phyloP scores from a whole-genome alignment of 1,140 invertebrate genomes.

The Bombus impatiens region DNA sequence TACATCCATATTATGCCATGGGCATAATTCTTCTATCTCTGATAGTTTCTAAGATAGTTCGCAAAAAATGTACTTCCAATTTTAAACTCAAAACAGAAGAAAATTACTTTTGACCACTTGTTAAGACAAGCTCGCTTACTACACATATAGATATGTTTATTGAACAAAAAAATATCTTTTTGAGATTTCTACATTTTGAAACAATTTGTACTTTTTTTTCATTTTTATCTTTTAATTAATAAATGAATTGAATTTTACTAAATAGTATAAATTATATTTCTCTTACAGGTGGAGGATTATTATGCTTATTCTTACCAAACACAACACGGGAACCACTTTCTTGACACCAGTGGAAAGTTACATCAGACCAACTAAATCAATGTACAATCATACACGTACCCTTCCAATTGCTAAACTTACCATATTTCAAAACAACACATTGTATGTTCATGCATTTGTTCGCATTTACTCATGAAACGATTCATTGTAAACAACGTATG shows the following conservation, averaged over 20 bases:
- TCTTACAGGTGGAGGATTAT: constrained; percentile 88
- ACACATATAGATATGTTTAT: too few relatives aligned
- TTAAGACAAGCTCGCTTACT: too few relatives aligned
- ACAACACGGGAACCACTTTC: constrained; percentile 91
- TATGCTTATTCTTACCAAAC: constrained; percentile 93
- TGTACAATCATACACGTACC: constrained; percentile 44
- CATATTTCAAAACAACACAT: neutral
- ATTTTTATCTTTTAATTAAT: neutral
- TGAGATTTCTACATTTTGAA: too few relatives aligned
- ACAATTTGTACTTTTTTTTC: neutral
- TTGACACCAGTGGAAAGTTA: constrained; percentile 81
- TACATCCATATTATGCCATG: too few relatives aligned
- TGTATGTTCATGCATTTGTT: neutral
- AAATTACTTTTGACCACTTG: too few relatives aligned
- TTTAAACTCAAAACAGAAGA: too few relatives aligned
- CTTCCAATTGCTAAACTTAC: constrained; percentile 26
- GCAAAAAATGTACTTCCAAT: too few relatives aligned
- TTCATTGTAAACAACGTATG: neutral
- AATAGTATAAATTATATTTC: neutral
- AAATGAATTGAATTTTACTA: neutral
- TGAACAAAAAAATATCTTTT: too few relatives aligned
- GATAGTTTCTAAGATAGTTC: too few relatives aligned
- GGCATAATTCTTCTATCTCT: too few relatives aligned
- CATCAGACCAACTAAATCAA: constrained; percentile 9
- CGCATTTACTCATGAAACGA: constrained; percentile 24